Base-by-base conservation (phyloP, 2,797 vertebrate species). In the Prionace glauca region DNA sequence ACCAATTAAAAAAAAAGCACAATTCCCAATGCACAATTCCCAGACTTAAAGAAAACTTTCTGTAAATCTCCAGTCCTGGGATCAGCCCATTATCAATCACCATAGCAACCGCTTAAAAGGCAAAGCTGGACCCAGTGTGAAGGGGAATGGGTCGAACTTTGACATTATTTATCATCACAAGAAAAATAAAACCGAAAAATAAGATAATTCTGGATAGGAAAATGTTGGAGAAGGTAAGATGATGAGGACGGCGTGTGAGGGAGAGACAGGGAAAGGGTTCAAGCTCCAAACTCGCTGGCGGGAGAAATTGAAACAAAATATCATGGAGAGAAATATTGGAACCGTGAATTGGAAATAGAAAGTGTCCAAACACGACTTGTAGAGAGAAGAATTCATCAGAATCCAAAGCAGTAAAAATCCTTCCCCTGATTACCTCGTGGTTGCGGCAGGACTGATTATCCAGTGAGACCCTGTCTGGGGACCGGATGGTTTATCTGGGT, bases 1-100 rank as follows among this genome's bases (percentile, higher is more conserved):
- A 16, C 26, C 50, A 7, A 41, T 41, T 56, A 7, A 56, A 56
- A 56, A 24, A 65, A 65, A 65, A 65, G 62, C 62, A 1, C 77
- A 0, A 0, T 0, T 0, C 3, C 16, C 12, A 18, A 0, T 5
- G n/a, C 36, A 7, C 24, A n/a, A n/a, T n/a, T n/a, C n/a, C n/a
- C n/a, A 24, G 29, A 69, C 41, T 32, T 41, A 20, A 56, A 69
- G 11, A 24, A 36, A 22, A 18, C 18, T 26, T 74, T 22, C 0
- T 36, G 1, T 1, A 0, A 45, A 0, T 67, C 67, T 69, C 81
- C 14, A 14, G 45, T 36, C n/a, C 81, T 45, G 36, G 26, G 11
- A 41, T 41, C 62, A 65, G 14, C 50, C 67, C 26, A 36, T 3
- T 56, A 14, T 14, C 8, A 14, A 62, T n/a, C 22, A 72, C 45